phyloP scores from a whole-genome alignment of 1,140 invertebrate species.

The Dolichoris vasculosae region DNA sequence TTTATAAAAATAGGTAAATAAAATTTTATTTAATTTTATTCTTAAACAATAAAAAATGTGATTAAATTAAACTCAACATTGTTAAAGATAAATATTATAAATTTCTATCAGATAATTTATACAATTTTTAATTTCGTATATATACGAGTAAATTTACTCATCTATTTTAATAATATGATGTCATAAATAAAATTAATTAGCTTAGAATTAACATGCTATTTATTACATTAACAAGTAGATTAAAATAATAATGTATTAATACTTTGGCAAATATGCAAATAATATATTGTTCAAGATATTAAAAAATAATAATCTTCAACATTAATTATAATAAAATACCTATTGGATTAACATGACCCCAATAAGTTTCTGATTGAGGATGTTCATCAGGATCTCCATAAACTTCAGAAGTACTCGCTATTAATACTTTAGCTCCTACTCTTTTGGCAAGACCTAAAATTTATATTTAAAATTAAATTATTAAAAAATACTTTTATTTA shows the following conservation, averaged over 20 bases:
- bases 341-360: conserved; percentile 99
- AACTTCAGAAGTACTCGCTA: conserved; percentile 98
- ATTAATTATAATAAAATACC: conserved; percentile 76
- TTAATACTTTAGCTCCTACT: conserved; percentile 93
- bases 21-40: neutral
- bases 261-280: no score
- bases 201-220: no score
- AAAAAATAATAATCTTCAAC: neutral
- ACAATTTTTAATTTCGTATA: no score
- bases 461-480: conserved; percentile 47
- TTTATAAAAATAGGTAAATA: neutral
- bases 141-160: no score
- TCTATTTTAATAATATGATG: no score
- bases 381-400: conserved; percentile 98
- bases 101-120: no score
- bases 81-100: neutral
- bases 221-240: no score
- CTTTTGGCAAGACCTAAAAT: conserved; percentile 89
- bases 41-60: neutral
- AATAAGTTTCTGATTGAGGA: conserved; percentile 96
- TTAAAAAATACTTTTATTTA: conserved; percentile 21
- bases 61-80: no score
- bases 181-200: no score
- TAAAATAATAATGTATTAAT: no score
- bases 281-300: neutral